phyloP scores from a whole-genome alignment of 2,888 invertebrate genomes.

The Caenorhabditis imperialis region DNA sequence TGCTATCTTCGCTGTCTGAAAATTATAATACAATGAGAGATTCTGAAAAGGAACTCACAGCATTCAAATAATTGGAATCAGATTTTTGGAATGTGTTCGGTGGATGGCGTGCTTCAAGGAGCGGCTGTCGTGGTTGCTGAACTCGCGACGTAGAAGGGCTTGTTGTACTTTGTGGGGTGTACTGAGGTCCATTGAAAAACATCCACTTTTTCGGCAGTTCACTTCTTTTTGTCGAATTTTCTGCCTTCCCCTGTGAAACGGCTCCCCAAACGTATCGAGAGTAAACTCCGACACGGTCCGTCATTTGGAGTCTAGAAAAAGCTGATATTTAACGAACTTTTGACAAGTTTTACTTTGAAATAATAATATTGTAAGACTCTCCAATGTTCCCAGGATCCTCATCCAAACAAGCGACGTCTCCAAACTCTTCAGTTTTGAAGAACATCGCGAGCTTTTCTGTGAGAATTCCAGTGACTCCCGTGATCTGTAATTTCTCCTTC shows the following conservation, averaged over 20 bases:
- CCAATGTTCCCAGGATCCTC: conserved; percentile 5
- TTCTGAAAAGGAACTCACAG: too few species aligned
- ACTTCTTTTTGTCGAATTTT: not conserved
- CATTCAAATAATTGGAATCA: too few species aligned
- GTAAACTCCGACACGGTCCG: conserved; percentile 11
- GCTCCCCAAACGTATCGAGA: conserved; percentile 27
- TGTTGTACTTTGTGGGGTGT: too few species aligned
- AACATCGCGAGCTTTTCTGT: conserved; percentile 1
- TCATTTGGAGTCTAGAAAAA: conserved; percentile 12
- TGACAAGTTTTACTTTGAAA: conserved; percentile 22
- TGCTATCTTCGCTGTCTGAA: conserved; percentile 17
- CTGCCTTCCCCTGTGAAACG: not conserved
- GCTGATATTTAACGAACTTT: too few species aligned
- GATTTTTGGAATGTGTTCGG: too few species aligned
- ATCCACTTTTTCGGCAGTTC: not conserved
- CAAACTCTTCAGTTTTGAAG: conserved; percentile 24
- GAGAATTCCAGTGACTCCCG: conserved; percentile 8
- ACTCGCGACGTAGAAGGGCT: too few species aligned
- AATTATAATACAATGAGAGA: too few species aligned
- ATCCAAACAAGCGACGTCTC: conserved; percentile 20
- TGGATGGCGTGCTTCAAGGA: too few species aligned
- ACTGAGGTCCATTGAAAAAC: not conserved
- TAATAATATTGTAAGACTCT: not conserved
- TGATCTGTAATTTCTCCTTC: too few species aligned
- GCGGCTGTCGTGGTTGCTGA: too few species aligned